phyloP scores from a whole-genome alignment of 1,140 invertebrate genomes.

The Euura saliciscinereae region DNA sequence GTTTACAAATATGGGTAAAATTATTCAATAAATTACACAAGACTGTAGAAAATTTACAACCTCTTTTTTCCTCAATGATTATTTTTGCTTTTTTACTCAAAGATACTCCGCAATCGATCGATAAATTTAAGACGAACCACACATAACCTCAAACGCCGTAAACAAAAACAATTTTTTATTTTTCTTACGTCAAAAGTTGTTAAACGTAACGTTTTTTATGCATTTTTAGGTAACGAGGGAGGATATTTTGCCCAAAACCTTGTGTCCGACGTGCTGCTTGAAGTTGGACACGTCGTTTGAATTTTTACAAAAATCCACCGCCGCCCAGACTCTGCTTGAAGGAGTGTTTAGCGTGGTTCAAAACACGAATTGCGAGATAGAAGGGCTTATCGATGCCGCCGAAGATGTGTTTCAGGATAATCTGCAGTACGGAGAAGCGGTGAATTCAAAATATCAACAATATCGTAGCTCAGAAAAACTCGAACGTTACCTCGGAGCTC shows the following conservation, averaged over 20 bases:
- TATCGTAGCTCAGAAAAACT: too few species aligned
- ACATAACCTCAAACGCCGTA: not conserved
- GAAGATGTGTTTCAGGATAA: not conserved
- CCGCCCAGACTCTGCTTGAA: slow-evolving; percentile 22
- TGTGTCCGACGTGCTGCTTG: slow-evolving; percentile 22
- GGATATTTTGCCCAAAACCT: slow-evolving; percentile 27
- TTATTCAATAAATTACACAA: slow-evolving; percentile 15
- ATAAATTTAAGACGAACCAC: too few species aligned
- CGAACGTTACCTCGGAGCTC: too few species aligned
- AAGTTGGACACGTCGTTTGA: slow-evolving; percentile 27
- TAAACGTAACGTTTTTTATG: not conserved
- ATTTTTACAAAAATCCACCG: slow-evolving; percentile 24
- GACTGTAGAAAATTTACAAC: not conserved
- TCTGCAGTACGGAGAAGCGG: not conserved
- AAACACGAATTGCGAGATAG: slow-evolving; percentile 1
- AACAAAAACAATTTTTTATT: too few species aligned
- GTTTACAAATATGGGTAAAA: slow-evolving; percentile 24
- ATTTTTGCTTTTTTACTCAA: not conserved
- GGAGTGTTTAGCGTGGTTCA: slow-evolving; percentile 17
- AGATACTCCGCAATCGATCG: too few species aligned
- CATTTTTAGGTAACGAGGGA: slow-evolving; percentile 23
- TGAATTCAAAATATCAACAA: not conserved
- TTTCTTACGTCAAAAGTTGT: too few species aligned
- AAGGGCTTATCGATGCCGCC: not conserved
- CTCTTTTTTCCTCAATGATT: not conserved